These are phyloP conservation scores for Tineola bisselliella DNA, from an alignment of 2,888 invertebrate genomes.

Conservation along the genomic window DNA sequence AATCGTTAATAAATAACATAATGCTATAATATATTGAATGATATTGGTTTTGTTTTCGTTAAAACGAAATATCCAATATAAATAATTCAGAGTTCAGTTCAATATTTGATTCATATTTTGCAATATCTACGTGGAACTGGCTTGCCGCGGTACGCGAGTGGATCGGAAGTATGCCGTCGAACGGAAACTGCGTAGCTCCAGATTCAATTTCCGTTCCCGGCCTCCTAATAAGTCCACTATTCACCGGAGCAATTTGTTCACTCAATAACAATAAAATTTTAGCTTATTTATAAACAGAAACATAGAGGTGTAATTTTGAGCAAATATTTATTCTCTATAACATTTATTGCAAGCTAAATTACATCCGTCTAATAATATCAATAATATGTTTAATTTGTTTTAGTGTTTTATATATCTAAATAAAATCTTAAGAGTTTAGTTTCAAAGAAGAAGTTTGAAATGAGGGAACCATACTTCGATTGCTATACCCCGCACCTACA, in stretches of 20 bases:
- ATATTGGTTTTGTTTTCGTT: neutral
- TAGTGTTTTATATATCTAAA: neutral
- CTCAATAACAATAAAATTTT: slow-evolving; percentile 19
- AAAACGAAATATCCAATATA: neutral
- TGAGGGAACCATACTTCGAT: slow-evolving; percentile 17
- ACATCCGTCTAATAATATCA: no score
- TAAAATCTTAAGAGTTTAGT: neutral
- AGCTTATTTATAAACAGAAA: slow-evolving; percentile 12
- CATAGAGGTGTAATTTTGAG: neutral
- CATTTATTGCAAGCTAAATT: no score
- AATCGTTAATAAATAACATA: neutral
- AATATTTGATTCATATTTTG: slow-evolving; percentile 10
- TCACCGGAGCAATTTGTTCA: slow-evolving; percentile 35
- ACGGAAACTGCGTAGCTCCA: slow-evolving; percentile 61
- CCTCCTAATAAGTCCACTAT: slow-evolving; percentile 56
- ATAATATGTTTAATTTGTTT: no score
- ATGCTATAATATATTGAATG: neutral
- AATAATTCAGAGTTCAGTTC: slow-evolving; percentile 1
- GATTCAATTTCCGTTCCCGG: slow-evolving; percentile 61
- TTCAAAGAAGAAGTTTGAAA: slow-evolving; percentile 16
- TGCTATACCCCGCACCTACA: slow-evolving; percentile 17
- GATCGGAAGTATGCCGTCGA: slow-evolving; percentile 43
- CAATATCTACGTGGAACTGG: neutral
- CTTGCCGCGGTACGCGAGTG: slow-evolving; percentile 22
- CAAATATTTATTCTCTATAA: no score